Percentiles rank a stretch among this genome's conserved stretches.
These are phyloP conservation scores for Prenolepis imparis DNA, from an alignment of 2,888 invertebrate species.

Conservation along the genomic window DNA sequence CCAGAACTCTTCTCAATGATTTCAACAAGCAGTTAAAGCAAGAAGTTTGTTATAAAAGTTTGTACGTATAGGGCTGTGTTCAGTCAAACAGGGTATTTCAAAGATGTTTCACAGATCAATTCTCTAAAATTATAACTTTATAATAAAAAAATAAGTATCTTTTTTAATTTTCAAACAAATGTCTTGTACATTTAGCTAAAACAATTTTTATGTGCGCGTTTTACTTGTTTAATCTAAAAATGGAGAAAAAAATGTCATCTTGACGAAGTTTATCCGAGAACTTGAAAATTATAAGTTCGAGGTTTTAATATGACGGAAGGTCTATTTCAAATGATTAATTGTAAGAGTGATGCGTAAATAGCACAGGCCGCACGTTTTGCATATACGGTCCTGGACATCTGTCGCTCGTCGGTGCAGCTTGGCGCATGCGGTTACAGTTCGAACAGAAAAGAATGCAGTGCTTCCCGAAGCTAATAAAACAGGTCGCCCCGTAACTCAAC, in stretches of 20 bases:
- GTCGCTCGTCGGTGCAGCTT: constrained; percentile 55
- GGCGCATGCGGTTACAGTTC: constrained; percentile 71
- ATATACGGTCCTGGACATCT: constrained; percentile 52
- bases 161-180: not conserved
- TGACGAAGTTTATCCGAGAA: not conserved
- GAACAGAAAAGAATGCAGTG: constrained; percentile 67
- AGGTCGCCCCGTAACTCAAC: constrained; percentile 60
- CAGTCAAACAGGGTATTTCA: not conserved
- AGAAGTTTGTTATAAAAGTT: not conserved
- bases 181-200: not conserved
- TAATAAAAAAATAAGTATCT: not conserved
- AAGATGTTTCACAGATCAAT: not conserved
- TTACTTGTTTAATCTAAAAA: not conserved
- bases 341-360: not conserved
- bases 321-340: not conserved
- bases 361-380: not conserved
- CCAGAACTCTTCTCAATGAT: not conserved
- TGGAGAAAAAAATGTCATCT: not conserved
- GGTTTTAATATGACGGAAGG: not conserved
- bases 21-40: constrained; percentile 21
- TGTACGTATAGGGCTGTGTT: not conserved
- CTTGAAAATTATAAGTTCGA: not conserved
- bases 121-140: not conserved
- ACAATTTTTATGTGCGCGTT: not conserved
- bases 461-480: constrained; percentile 64